phyloP scores from a whole-genome alignment of 1,140 invertebrate genomes.

The Drosophila obscura region DNA sequence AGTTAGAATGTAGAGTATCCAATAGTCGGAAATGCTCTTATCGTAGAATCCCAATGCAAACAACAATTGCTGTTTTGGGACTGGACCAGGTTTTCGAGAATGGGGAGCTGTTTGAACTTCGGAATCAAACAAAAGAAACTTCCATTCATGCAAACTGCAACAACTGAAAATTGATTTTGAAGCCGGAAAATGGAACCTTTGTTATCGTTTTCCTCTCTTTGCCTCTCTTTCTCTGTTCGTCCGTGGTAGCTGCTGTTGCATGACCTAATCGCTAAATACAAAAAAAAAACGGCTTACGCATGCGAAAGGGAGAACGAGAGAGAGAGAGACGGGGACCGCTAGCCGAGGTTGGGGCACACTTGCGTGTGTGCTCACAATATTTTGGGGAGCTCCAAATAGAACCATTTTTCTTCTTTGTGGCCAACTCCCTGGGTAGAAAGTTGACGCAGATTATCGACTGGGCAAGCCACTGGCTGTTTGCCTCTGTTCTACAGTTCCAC shows the following conservation, averaged over 20 bases:
- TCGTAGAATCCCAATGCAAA: no score
- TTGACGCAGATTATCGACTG: slow-evolving; percentile 21
- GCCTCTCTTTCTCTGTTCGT: no score
- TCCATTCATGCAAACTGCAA: slow-evolving; percentile 71
- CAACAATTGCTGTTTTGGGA: no score
- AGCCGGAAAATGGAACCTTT: slow-evolving; percentile 61
- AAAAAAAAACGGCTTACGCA: slow-evolving; percentile 47
- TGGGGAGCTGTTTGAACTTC: slow-evolving; percentile 30
- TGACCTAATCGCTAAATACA: slow-evolving; percentile 77
- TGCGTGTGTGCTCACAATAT: slow-evolving; percentile 47
- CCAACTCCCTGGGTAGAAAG: slow-evolving; percentile 72
- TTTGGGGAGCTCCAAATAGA: slow-evolving; percentile 4
- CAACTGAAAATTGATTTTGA: slow-evolving; percentile 9
- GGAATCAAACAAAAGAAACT: slow-evolving; percentile 31
- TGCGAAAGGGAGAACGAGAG: slow-evolving; percentile 51
- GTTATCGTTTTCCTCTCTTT: slow-evolving; percentile 49
- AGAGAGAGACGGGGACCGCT: slow-evolving; percentile 22
- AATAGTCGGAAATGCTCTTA: no score
- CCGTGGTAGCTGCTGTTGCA: slow-evolving; percentile 59
- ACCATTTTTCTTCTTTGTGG: neutral
- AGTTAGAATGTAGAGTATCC: neutral
- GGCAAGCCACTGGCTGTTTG: neutral
- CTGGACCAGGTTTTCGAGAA: slow-evolving; percentile 3
- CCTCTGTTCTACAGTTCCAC: slow-evolving; percentile 22
- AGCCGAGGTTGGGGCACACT: slow-evolving; percentile 30